These are phyloP conservation scores for Choreutis nemorana DNA, from an alignment of 2,888 invertebrate species.

Conservation along the genomic window DNA sequence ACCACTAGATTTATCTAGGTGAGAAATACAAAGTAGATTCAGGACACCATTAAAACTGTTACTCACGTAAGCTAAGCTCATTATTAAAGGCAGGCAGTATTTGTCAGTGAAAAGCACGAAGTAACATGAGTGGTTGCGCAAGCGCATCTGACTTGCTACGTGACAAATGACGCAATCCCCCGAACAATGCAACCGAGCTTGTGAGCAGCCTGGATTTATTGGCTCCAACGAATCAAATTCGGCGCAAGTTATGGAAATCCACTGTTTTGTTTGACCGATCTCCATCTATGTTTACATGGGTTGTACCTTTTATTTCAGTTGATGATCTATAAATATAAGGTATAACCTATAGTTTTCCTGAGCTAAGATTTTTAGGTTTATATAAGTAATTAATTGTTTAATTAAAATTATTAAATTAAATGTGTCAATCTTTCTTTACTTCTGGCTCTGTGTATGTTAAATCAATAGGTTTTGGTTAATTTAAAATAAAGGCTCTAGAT, in stretches of 20 bases:
- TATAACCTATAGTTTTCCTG: neutral
- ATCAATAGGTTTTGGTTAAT: too few species aligned
- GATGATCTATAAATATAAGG: neutral
- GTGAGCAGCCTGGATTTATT: slow-evolving; percentile 25
- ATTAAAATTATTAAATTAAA: too few species aligned
- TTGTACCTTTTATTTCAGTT: neutral
- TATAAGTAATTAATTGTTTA: too few species aligned
- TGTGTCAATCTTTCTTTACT: too few species aligned
- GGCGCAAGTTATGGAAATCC: slow-evolving; percentile 9
- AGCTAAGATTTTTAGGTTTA: neutral
- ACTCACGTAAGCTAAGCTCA: slow-evolving; percentile 26
- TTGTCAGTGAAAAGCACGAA: slow-evolving; percentile 34
- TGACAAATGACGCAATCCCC: slow-evolving; percentile 54
- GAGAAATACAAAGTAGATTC: slow-evolving; percentile 14
- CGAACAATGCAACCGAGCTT: slow-evolving; percentile 43
- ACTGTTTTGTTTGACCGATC: neutral
- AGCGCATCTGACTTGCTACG: slow-evolving; percentile 30
- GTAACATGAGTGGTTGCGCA: slow-evolving; percentile 38
- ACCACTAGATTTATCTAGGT: too few species aligned
- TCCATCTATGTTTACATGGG: neutral
- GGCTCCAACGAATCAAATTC: slow-evolving; percentile 17
- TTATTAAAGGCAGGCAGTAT: slow-evolving; percentile 33
- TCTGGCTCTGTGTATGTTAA: too few species aligned
- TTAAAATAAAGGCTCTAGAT: too few species aligned
- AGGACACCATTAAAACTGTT: slow-evolving; percentile 20